Base-by-base conservation (phyloP, 2,888 invertebrate species). In the Abscondita cerata region DNA sequence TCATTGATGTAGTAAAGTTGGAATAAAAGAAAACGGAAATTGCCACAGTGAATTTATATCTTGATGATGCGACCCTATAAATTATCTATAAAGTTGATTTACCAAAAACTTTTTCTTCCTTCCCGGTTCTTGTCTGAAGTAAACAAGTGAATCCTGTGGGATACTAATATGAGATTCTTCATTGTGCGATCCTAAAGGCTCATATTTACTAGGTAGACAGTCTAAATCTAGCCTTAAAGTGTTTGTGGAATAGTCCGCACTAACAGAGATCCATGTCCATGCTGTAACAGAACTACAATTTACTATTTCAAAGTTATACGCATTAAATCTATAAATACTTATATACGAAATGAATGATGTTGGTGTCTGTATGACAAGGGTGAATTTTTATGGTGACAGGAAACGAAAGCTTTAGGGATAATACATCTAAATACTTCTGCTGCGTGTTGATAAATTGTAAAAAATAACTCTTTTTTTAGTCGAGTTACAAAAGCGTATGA, bases 61-160 rank as follows among this genome's bases (percentile, higher is more conserved):
- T 25, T 25, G 8, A 41, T 16, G 3, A 44, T 40, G 48, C 51
- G 59, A 57, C 62, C 64, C 48, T 58, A 66, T 66, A 66, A 66
- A 62, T 64, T 66, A 66, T 63, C 64, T 57, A 61, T 63, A 63
- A 66, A 47, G 50, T 47, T 46, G 58, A 69, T 73, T 76, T 72
- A 81, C 81, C 76, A 81, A 69, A 71, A 81, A 81, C 70, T 81
- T 81, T 70, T 81, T 81, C 71, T 81, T 81, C 56, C 81, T 70
- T 50, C 81, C 81, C 13, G 81, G 81, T 62, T 81, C 81, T 59
- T 81, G 81, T 62, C 81, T 73, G 71, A 81, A 81, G 68, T 81
- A 81, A 63, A 81, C 81, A 59, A 81, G 74, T n/a, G 81, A 75
- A 61, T 81, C 81, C 52, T 73, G 68, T 4, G 81, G 80, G 60